Base-by-base conservation (phyloP, 2,888 invertebrate species). In the Leucoma salicis region DNA sequence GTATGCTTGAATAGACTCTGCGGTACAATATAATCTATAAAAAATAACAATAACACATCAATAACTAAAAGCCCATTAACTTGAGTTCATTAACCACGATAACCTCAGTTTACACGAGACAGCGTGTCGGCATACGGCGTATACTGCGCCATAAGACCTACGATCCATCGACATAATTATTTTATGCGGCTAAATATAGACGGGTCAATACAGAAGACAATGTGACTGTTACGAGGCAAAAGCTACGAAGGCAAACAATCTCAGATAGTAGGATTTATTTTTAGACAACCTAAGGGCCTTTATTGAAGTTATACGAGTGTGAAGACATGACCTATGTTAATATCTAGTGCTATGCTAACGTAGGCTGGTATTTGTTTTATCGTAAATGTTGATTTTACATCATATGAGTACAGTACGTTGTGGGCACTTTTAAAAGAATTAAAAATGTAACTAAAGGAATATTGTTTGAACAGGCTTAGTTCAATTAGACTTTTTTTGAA, bases 181-280 rank as follows among this genome's bases (percentile, higher is more conserved):
- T 31, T 27, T 14, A 11, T 13, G 47, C 51, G 46, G 59, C 83
- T 86, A 85, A 74, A 84, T 81, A 77, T 86, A 86, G 81, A 74
- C 73, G 68, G 85, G 82, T 86, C 86, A 86, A 86, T 86, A 86
- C 58, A n/a, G 11, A 54, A 21, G 21, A 21, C 21, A 21, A 21
- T 21, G n/a, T 11, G n/a, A 27, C 27, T 12, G 71, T 69, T 21
- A 21, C 21, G 21, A 8, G 6, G 21, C 21, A 21, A 21, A 8
- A 3, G 1, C 5, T 6, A 8, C 21, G 21, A 8, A 21, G n/a
- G n/a, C n/a, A 27, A 42, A 39, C 42, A 45, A 42, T 44, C 42
- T 45, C 24, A 31, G 35, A 28, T 35, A 40, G 35, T 35, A 10
- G 11, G 18, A n/a, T 35, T 25, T 35, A 35, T 37, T 37, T 35